Percentiles rank a stretch among this genome's conserved stretches.
These are phyloP conservation scores for Rhadina sibilatrix DNA, from an alignment of 2,113 vertebrate species.

Conservation along the genomic window DNA sequence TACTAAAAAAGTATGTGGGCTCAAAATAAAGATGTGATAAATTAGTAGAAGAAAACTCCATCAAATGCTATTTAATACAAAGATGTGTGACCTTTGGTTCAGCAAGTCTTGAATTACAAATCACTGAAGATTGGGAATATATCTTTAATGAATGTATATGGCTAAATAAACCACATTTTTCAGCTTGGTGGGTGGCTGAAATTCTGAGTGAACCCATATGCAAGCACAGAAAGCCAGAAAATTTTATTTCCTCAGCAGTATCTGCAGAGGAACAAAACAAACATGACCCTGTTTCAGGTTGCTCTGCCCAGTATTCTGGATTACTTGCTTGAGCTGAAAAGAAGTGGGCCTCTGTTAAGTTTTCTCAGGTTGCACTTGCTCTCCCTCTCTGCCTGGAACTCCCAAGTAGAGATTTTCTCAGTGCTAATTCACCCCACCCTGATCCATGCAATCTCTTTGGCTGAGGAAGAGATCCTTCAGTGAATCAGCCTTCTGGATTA, in stretches of 20 bases:
- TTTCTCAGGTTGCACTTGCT: conserved; percentile 24
- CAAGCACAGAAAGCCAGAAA: conserved; percentile 50
- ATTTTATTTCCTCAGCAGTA: conserved; percentile 58
- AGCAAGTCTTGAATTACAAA: conserved; percentile 1
- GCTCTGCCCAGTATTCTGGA: conserved; percentile 29
- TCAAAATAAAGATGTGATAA: neutral
- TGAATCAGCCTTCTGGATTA: neutral
- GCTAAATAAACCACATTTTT: conserved; percentile 36
- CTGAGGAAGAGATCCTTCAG: neutral
- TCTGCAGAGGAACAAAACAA: conserved; percentile 62
- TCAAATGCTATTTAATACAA: neutral
- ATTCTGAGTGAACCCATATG: conserved; percentile 66
- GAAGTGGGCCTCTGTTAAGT: conserved; percentile 24
- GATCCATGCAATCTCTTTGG: neutral
- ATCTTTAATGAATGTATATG: conserved; percentile 36
- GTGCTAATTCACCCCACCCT: neutral
- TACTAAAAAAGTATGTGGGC: neutral
- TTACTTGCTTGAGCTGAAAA: conserved; percentile 14
- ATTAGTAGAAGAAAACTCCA: neutral
- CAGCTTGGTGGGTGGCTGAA: conserved; percentile 59
- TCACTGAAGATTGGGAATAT: neutral
- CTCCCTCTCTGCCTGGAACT: conserved; percentile 23
- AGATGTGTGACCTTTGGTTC: conserved; percentile 23
- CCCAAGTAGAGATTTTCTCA: neutral
- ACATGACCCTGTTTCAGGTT: conserved; percentile 60